A percentile compares a stretch with the other conserved stretches of the same genome.
Evolutionary conservation across 1,140 invertebrate species (phyloP).

Genomic region (Tetramorium simillimum): DNA sequence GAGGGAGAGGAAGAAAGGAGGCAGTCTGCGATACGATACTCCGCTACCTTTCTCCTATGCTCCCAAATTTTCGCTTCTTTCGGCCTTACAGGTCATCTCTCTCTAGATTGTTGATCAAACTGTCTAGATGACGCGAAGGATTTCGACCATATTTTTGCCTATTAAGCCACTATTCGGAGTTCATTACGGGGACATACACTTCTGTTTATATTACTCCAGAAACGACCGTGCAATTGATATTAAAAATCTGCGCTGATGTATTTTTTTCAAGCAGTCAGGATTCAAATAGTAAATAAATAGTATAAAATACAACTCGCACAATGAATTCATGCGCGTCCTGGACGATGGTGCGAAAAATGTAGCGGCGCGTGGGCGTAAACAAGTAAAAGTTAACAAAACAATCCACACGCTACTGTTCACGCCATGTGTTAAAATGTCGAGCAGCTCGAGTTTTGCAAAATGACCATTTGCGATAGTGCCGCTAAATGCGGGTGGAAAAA

Average conservation of each 20-base stretch:
- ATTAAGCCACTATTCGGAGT: not conserved
- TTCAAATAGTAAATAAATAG: conserved; percentile 62
- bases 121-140: not conserved
- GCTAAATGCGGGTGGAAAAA: conserved; percentile 10
- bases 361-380: conserved; percentile 43
- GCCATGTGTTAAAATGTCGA: conserved; percentile 47
- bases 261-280: conserved; percentile 56
- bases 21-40: not conserved
- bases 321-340: conserved; percentile 55
- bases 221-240: conserved; percentile 13
- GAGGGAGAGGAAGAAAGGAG: not conserved
- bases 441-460: conserved; percentile 27
- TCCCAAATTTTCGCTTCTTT: not conserved
- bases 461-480: conserved; percentile 8
- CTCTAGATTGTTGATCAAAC: not conserved
- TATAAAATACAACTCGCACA: conserved; percentile 51
- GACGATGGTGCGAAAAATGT: conserved; percentile 50
- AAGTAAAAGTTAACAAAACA: conserved; percentile 63
- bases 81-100: not conserved
- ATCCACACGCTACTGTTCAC: conserved; percentile 39
- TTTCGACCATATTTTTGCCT: not conserved
- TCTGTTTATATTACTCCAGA: not conserved
- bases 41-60: not conserved
- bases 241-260: conserved; percentile 38
- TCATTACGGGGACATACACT: not conserved